Conservation (phyloP, 2,888 invertebrate species). For the Craniophora ligustri region DNA sequence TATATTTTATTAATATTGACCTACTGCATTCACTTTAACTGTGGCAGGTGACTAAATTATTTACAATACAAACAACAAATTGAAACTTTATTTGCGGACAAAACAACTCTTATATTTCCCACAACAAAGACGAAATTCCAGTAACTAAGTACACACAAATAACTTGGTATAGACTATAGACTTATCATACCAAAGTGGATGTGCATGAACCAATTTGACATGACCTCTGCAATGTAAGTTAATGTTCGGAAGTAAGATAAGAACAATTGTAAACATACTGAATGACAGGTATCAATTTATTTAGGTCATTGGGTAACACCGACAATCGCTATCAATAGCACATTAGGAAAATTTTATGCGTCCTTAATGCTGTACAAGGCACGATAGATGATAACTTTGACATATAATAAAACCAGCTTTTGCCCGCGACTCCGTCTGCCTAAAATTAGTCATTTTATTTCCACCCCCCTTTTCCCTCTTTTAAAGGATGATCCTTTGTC, state of each 20-base stretch:
- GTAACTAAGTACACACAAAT: background rate
- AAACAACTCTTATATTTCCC: conserved; percentile 36
- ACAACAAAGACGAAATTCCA: background rate
- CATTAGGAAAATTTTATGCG: conserved; percentile 43
- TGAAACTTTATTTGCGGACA: conserved; percentile 23
- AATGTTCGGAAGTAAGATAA: conserved; percentile 48
- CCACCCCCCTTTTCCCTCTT: too few species aligned
- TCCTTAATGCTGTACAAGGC: conserved; percentile 14
- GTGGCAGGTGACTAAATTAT: conserved; percentile 43
- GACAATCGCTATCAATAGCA: conserved; percentile 35
- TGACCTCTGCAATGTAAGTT: conserved; percentile 35
- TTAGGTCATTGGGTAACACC: conserved; percentile 44
- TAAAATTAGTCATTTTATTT: too few species aligned
- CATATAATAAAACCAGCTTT: too few species aligned
- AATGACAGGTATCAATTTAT: conserved; percentile 44
- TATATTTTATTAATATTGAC: conserved; percentile 21
- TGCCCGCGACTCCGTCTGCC: too few species aligned
- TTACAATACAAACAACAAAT: conserved; percentile 45
- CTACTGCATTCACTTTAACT: conserved; percentile 32
- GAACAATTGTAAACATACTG: conserved; percentile 18
- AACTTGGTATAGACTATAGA: conserved; percentile 11
- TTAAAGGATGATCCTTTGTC: too few species aligned
- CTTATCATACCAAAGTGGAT: conserved; percentile 36
- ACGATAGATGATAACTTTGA: background rate
- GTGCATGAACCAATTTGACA: conserved; percentile 36